phyloP scores from a whole-genome alignment of 1,140 invertebrate species.

The Mycetomoellerius zeteki region DNA sequence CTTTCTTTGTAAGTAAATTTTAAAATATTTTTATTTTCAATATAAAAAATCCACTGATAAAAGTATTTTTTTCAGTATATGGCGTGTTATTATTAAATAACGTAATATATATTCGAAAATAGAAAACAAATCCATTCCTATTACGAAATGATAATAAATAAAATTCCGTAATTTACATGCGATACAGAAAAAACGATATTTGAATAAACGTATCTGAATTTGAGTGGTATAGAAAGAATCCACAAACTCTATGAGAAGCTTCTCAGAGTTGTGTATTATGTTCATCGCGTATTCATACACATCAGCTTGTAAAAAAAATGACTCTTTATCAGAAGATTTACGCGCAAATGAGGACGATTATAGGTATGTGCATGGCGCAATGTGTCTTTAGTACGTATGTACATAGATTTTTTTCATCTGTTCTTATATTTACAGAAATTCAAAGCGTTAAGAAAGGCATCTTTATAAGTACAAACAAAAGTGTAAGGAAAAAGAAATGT shows the following conservation, averaged over 20 bases:
- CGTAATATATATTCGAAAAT: neutral
- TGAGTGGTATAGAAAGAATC: neutral
- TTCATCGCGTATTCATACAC: constrained; percentile 47
- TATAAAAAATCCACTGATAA: neutral
- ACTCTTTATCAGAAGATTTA: constrained; percentile 23
- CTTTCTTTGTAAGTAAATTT: too few species aligned
- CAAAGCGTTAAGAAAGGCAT: neutral
- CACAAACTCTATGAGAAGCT: neutral
- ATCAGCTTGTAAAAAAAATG: constrained; percentile 20
- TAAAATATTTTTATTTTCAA: neutral
- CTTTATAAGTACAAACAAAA: neutral
- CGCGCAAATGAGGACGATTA: neutral
- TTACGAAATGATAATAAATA: neutral
- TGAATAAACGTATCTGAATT: neutral
- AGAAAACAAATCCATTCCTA: neutral
- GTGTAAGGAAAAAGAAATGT: too few species aligned
- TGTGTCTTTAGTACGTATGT: neutral
- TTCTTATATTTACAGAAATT: constrained; percentile 63
- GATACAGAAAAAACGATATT: neutral
- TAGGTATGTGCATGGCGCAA: neutral
- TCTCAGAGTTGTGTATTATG: neutral
- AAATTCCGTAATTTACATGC: constrained; percentile 29
- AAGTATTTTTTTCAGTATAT: neutral
- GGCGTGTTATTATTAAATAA: neutral
- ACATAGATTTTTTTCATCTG: neutral